phyloP scores from a whole-genome alignment of 1,140 invertebrate species.

The Dolichoris vasculosae region DNA sequence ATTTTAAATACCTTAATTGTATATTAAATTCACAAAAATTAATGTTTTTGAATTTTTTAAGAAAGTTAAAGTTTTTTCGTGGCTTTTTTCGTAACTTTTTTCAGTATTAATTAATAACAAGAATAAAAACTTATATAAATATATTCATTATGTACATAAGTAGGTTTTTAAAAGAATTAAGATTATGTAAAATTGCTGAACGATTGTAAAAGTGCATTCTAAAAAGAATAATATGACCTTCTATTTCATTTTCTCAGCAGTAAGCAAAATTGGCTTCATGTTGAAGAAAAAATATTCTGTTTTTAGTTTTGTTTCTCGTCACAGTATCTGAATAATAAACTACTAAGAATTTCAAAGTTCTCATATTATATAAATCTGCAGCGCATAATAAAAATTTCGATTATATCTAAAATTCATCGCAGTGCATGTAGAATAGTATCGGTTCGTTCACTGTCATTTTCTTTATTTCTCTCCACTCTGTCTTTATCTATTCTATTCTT shows the following conservation, averaged over 20 bases:
- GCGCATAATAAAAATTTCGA: constrained; percentile 45
- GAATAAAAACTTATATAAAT: too few relatives aligned
- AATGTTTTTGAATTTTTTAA: too few relatives aligned
- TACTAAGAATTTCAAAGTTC: constrained; percentile 15
- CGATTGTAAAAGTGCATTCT: neutral
- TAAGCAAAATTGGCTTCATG: constrained; percentile 29
- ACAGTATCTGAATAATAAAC: constrained; percentile 22
- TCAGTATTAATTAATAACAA: too few relatives aligned
- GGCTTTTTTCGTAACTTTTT: too few relatives aligned
- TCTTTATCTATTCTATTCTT: neutral
- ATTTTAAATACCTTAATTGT: too few relatives aligned
- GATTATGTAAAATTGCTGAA: neutral
- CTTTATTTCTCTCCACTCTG: neutral
- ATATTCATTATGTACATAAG: too few relatives aligned
- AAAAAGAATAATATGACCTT: neutral
- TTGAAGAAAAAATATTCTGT: neutral
- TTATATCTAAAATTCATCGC: constrained; percentile 42
- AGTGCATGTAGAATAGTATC: neutral
- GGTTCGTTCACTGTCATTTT: neutral
- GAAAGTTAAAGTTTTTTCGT: too few relatives aligned
- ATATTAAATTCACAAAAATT: too few relatives aligned
- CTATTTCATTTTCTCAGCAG: too few relatives aligned
- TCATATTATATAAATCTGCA: constrained; percentile 23
- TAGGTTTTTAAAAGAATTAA: neutral
- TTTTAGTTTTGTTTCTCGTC: constrained; percentile 12